Conservation (phyloP, 2,113 vertebrate species). For the Felis chaus region DNA sequence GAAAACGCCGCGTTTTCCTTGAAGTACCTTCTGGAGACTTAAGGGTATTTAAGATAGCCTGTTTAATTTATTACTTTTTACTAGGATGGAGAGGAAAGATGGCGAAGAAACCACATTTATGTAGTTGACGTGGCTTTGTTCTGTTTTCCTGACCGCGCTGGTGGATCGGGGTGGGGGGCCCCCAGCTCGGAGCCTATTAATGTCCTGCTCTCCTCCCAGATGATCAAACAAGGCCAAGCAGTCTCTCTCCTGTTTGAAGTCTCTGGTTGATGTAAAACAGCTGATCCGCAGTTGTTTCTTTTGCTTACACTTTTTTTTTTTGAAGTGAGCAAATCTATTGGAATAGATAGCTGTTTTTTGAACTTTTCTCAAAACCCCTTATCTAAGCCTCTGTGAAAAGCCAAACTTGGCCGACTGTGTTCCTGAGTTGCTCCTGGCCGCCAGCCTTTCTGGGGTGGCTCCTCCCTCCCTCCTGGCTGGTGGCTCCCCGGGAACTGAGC, state of each 20-base stretch:
- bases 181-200: neutral
- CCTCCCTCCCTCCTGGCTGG: neutral
- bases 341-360: neutral
- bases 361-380: slow-evolving; percentile 38
- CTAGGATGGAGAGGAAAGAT: neutral
- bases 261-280: slow-evolving; percentile 8
- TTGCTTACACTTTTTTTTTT: neutral
- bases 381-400: neutral
- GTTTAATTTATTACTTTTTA: neutral
- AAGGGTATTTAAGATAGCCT: neutral
- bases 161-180: neutral
- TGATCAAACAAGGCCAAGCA: neutral
- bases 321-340: neutral
- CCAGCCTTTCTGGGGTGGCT: neutral
- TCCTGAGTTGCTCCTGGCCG: neutral
- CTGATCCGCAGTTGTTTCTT: neutral
- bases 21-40: neutral
- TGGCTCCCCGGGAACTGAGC: neutral
- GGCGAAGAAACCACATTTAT: neutral
- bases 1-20: neutral
- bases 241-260: neutral
- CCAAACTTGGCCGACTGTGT: neutral
- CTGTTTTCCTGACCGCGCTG: neutral
- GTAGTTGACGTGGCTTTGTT: neutral
- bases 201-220: neutral